These are phyloP conservation scores for Drosophila repleta DNA, from an alignment of 1,140 invertebrate genomes.

Conservation along the genomic window DNA sequence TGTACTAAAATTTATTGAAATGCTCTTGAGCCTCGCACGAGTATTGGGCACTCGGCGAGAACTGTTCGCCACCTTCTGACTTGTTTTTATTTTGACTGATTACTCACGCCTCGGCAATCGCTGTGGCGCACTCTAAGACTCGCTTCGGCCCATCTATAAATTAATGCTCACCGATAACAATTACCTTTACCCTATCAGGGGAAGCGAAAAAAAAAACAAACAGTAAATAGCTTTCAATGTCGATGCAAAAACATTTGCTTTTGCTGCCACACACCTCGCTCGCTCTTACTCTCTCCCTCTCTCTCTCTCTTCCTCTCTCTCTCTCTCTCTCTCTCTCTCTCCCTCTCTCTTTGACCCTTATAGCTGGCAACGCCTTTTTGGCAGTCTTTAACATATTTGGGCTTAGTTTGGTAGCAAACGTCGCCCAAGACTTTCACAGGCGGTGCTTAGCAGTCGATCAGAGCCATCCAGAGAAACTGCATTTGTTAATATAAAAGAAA, in stretches of 20 bases:
- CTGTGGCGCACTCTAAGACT: conserved; percentile 22
- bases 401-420: conserved; percentile 20
- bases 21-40: too few species aligned
- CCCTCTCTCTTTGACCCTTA: conserved; percentile 19
- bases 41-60: too few species aligned
- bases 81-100: too few species aligned
- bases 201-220: conserved; percentile 15
- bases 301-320: conserved; percentile 10
- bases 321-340: conserved; percentile 12
- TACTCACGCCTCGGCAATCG: neutral
- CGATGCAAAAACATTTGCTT: conserved; percentile 14
- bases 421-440: conserved; percentile 57
- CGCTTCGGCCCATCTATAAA: conserved; percentile 37
- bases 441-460: neutral
- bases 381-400: conserved; percentile 3
- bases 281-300: conserved; percentile 18
- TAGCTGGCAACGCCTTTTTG: conserved; percentile 29
- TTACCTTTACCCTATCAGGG: conserved; percentile 66
- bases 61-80: too few species aligned
- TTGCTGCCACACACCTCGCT: neutral
- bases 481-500: neutral
- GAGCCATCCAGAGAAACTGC: conserved; percentile 14
- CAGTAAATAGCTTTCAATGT: conserved; percentile 57
- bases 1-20: too few species aligned
- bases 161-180: conserved; percentile 64